Conservation (phyloP, 2,113 vertebrate genomes). For the Rhodinocichla rosea region DNA sequence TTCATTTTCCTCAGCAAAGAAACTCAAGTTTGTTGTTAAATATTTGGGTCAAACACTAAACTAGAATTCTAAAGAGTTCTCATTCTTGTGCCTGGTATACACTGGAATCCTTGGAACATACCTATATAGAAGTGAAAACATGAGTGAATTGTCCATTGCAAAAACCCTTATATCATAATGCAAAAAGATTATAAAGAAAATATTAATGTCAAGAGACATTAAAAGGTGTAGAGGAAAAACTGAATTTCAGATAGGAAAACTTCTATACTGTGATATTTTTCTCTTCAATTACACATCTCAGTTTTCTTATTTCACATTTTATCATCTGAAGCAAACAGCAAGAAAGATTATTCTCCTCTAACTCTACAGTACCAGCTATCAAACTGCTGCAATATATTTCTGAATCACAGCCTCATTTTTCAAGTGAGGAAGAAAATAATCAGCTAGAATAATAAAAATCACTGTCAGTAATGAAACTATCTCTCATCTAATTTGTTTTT, state of each 20-base stretch:
- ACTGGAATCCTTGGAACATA: not conserved
- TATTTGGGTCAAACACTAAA: not conserved
- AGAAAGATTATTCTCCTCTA: not conserved
- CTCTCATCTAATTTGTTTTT: not conserved
- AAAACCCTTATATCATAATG: not conserved
- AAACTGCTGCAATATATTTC: not conserved
- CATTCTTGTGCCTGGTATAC: not conserved
- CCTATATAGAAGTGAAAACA: not conserved
- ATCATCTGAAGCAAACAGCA: not conserved
- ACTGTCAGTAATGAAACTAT: not conserved
- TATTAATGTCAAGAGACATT: not conserved
- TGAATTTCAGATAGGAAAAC: not conserved
- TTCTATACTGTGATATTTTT: not conserved
- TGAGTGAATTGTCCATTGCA: not conserved
- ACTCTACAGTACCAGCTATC: not conserved
- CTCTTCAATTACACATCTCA: not conserved
- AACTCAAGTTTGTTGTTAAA: not conserved
- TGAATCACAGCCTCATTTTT: not conserved
- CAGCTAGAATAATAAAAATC: not conserved
- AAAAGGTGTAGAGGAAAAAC: not conserved
- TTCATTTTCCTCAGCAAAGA: not conserved
- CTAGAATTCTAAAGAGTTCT: not conserved
- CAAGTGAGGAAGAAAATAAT: not conserved
- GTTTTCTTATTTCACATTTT: not conserved
- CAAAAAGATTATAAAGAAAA: not conserved